Base-by-base conservation (phyloP, 2,113 vertebrate species). In the Silurus glanis region DNA sequence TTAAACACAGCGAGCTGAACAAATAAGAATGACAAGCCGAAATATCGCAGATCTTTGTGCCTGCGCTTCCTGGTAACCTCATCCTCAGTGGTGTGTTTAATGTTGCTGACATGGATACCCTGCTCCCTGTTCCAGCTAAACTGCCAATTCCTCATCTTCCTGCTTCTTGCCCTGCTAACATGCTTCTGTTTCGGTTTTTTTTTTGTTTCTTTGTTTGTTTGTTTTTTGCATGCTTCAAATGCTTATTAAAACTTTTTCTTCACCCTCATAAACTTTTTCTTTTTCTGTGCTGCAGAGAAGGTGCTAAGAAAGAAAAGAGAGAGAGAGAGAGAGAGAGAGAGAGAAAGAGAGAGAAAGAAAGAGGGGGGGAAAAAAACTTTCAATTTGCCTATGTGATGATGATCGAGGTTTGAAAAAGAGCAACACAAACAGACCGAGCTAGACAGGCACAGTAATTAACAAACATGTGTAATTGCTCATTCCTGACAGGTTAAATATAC, bases 381-480 rank as follows among this genome's bases (percentile, higher is more conserved):
- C 92, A 93, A 93, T 94, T 94, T 92, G 91, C 92, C 92, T 91
- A 87, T 90, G 91, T 78, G 90, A 93, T 92, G 94, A 93, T 93
- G 92, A 93, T 91, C 86, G 91, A 91, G 92, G 90, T 92, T 91
- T 92, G 88, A 80, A 90, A 91, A 93, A 92, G 91, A 89, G 91
- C 94, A 93, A 93, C 92, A 93, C 91, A 95, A 94, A 95, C 95
- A 94, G 92, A 92, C 93, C 91, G 89, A 94, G 94, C 92, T 90
- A 93, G 94, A 94, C 93, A 93, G 92, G 93, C 94, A 90, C 91
- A 92, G 93, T 95, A 95, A 95, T 95, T 95, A 95, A 94, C 94
- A 94, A 95, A 95, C 94, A 93, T 93, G 94, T 90, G 92, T 94
- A 95, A 94, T 95, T 95, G 94, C 93, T 95, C 91, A 94, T 94